Conservation (phyloP, 2,113 vertebrate genomes). For the Austrofundulus limnaeus region DNA sequence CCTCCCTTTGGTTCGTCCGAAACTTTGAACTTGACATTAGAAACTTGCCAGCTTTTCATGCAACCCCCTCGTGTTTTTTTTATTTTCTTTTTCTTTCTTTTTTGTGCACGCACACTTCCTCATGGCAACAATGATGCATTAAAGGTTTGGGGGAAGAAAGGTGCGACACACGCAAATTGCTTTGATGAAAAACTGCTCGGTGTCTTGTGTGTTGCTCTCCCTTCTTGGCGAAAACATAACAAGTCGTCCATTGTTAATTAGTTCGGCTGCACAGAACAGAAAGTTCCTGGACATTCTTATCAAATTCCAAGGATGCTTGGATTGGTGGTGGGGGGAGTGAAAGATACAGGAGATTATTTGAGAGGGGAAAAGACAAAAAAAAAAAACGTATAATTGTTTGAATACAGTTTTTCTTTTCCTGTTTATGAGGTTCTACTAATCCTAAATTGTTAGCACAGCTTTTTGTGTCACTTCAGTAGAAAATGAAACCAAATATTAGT, state of each 20-base stretch:
- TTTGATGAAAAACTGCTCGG: conserved; percentile 54
- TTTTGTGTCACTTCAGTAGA: no score
- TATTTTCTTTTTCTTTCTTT: no score
- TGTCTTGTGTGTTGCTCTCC: conserved; percentile 37
- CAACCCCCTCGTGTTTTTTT: conserved; percentile 29
- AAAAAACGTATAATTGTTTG: no score
- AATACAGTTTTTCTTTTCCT: no score
- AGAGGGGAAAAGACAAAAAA: not conserved
- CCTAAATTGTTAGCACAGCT: no score
- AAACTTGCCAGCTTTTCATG: conserved; percentile 56
- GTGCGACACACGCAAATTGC: conserved; percentile 49
- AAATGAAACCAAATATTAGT: no score
- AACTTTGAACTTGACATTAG: conserved; percentile 73
- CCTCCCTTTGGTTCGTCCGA: conserved; percentile 53
- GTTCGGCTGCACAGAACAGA: conserved; percentile 15
- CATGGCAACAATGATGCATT: conserved; percentile 55
- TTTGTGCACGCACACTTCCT: conserved; percentile 50
- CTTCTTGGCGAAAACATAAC: conserved; percentile 36
- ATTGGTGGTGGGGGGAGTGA: not conserved
- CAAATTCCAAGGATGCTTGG: conserved; percentile 22
- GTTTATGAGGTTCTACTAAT: no score
- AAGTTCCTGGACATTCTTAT: conserved; percentile 11
- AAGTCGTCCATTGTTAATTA: conserved; percentile 46
- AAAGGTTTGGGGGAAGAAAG: conserved; percentile 55
- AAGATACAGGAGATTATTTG: conserved; percentile 11